Percentiles rank a stretch among this genome's conserved stretches.
Evolutionary conservation across 2,888 invertebrate genomes (phyloP).

Genomic region (Diabrotica balteata): DNA sequence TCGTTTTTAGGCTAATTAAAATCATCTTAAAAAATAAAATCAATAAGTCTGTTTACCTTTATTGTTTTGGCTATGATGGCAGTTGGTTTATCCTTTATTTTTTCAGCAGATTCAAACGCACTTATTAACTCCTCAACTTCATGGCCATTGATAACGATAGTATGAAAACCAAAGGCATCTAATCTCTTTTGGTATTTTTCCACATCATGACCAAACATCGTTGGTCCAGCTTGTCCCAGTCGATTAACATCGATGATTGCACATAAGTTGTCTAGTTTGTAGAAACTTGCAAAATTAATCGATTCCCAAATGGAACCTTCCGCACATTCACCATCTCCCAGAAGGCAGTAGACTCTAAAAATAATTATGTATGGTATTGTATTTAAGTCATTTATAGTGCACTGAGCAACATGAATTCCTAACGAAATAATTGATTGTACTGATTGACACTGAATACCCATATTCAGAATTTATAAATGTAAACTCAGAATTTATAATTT

Average conservation of each 20-base stretch:
- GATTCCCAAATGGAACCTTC: conserved; percentile 99
- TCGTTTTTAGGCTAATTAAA: no score
- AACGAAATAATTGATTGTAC: no score
- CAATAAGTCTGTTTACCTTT: conserved; percentile 63
- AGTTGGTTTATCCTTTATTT: conserved; percentile 81
- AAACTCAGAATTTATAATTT: no score
- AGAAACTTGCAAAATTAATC: conserved; percentile 90
- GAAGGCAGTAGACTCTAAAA: conserved; percentile 86
- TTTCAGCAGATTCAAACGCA: conserved; percentile 81
- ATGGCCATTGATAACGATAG: conserved; percentile 94
- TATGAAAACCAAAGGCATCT: conserved; percentile 89
- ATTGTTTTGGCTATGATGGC: conserved; percentile 94
- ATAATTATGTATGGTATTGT: conserved; percentile 4
- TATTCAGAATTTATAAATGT: no score
- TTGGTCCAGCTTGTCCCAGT: conserved; percentile 95
- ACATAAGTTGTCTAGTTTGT: conserved; percentile 95
- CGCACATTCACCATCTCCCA: conserved; percentile 98
- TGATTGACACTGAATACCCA: no score
- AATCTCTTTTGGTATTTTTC: conserved; percentile 81
- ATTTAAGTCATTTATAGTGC: no score
- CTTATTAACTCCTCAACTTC: conserved; percentile 88
- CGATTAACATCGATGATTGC: conserved; percentile 97
- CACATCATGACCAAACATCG: conserved; percentile 89
- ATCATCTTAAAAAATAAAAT: background rate
- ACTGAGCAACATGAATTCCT: no score